These are phyloP conservation scores for Phylloscopus trochiloides DNA, from an alignment of 2,113 vertebrate genomes.

Conservation along the genomic window DNA sequence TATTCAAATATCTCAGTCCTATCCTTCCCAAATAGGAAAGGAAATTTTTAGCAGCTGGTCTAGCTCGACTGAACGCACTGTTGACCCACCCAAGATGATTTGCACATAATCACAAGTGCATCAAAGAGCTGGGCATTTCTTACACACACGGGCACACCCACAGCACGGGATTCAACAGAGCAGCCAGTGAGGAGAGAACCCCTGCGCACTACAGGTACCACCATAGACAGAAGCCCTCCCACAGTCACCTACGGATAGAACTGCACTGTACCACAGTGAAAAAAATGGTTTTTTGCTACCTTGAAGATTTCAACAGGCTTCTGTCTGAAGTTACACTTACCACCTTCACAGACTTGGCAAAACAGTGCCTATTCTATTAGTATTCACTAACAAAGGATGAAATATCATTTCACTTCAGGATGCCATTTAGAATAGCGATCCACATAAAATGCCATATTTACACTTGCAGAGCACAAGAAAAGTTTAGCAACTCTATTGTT, in stretches of 20 bases:
- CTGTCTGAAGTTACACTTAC: not conserved
- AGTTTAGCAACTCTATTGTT: not conserved
- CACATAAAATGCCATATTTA: not conserved
- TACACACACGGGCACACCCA: not conserved
- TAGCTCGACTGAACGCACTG: fast-evolving
- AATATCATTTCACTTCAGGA: not conserved
- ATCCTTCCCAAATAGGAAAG: not conserved
- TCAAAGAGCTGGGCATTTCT: not conserved
- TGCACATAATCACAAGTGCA: not conserved
- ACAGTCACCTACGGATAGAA: not conserved
- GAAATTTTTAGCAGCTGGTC: not conserved
- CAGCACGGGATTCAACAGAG: not conserved
- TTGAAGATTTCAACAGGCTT: not conserved
- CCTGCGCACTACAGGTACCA: not conserved
- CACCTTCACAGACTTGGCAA: not conserved
- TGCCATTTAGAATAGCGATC: not conserved
- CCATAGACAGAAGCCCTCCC: not conserved
- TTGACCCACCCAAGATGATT: not conserved
- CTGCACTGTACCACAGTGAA: not conserved
- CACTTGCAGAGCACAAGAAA: not conserved
- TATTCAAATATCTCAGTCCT: not conserved
- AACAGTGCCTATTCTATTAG: not conserved
- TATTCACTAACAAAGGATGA: not conserved
- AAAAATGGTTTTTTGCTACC: not conserved
- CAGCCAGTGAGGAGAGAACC: not conserved